Percentiles rank a stretch among this genome's conserved stretches.
Evolutionary conservation across 1,140 invertebrate genomes (phyloP).

Genomic region (Calephelis nemesis): DNA sequence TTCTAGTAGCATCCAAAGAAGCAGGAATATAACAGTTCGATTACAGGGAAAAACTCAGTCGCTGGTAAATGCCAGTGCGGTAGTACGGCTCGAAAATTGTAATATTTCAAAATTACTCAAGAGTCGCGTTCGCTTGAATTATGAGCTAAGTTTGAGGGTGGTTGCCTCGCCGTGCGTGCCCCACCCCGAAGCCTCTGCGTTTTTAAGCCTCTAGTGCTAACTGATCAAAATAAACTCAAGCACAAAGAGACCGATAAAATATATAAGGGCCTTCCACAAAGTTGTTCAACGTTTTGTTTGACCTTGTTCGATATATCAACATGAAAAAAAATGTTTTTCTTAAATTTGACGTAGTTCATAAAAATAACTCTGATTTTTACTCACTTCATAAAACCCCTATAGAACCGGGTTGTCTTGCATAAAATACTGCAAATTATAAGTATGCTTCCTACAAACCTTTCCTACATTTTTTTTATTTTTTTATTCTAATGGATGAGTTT

Average conservation of each 20-base stretch:
- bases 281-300: background rate
- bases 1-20: background rate
- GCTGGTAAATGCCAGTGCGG: constrained; percentile 53
- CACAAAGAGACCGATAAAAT: constrained; percentile 2
- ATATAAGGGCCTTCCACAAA: background rate
- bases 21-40: constrained; percentile 22
- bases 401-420: too few relatives aligned
- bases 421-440: too few relatives aligned
- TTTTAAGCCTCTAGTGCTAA: constrained; percentile 28
- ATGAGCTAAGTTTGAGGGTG: constrained; percentile 72
- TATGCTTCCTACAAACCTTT: too few relatives aligned
- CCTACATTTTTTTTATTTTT: too few relatives aligned
- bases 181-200: constrained; percentile 29
- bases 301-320: background rate
- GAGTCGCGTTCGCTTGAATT: constrained; percentile 75
- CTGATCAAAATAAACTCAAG: constrained; percentile 65
- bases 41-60: constrained; percentile 31
- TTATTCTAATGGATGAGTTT: too few relatives aligned
- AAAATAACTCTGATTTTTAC: too few relatives aligned
- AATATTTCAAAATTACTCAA: constrained; percentile 80
- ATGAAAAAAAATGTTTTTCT: background rate
- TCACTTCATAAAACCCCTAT: too few relatives aligned
- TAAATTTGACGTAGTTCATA: too few relatives aligned
- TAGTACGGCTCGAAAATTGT: constrained; percentile 67
- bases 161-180: constrained; percentile 58